phyloP scores from a whole-genome alignment of 2,113 vertebrate species.

The Ceyx melanurus region DNA sequence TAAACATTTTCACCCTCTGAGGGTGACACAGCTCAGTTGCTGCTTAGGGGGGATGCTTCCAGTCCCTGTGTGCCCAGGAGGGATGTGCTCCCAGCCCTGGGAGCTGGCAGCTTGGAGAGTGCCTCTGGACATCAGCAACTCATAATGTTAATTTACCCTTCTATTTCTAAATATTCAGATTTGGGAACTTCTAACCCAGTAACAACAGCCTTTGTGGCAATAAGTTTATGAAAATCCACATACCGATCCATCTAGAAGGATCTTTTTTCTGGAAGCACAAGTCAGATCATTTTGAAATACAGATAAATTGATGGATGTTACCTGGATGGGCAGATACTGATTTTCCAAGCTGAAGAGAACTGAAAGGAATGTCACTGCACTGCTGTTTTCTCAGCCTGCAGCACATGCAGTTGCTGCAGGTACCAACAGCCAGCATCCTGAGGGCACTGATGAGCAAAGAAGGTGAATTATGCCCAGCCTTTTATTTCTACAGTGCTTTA shows the following conservation, averaged over 20 bases:
- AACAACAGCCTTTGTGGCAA: not conserved
- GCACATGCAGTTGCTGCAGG: not conserved
- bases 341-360: not conserved
- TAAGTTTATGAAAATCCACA: not conserved
- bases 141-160: not conserved
- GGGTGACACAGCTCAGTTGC: not conserved
- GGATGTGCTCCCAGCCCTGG: not conserved
- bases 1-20: not conserved
- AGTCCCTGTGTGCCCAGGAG: too few relatives aligned
- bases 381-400: not conserved
- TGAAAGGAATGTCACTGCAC: not conserved
- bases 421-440: not conserved
- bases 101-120: not conserved
- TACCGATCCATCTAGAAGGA: accelerated
- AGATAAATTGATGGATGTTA: not conserved
- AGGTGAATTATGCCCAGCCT: not conserved
- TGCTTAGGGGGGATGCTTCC: not conserved
- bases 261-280: not conserved
- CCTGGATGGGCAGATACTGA: not conserved
- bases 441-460: accelerated
- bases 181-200: not conserved
- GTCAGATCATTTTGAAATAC: not conserved
- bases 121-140: not conserved
- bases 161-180: not conserved
- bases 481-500: not conserved